Conservation (phyloP, 37 sponge, comb jelly and placozoan species). For the Ephydatia muelleri region DNA sequence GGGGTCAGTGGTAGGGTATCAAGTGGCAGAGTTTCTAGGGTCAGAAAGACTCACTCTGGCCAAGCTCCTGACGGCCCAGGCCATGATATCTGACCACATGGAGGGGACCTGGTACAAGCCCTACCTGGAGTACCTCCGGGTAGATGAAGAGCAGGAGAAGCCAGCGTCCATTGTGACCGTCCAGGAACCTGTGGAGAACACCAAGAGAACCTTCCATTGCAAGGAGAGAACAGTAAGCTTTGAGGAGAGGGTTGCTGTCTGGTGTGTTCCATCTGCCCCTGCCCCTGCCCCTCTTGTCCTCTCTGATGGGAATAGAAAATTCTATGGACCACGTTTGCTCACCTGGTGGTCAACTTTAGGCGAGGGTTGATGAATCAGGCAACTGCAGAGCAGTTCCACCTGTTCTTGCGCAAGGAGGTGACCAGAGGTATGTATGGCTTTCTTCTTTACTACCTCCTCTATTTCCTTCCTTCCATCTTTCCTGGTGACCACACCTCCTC, state of each 20-base stretch:
- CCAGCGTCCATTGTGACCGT: background rate
- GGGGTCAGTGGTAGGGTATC: background rate
- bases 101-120: constrained; percentile 52
- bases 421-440: constrained; percentile 28
- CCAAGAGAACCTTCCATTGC: constrained; percentile 10
- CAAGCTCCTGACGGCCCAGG: constrained; percentile 59
- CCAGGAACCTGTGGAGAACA: background rate
- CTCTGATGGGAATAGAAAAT: constrained; percentile 32
- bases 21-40: background rate
- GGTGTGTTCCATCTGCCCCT: background rate
- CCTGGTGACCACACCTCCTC: background rate
- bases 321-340: constrained; percentile 56
- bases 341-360: constrained; percentile 58
- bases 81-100: constrained; percentile 17
- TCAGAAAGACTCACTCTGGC: background rate
- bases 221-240: constrained; percentile 28
- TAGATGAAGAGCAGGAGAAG: constrained; percentile 11
- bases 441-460: background rate
- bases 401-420: constrained; percentile 43
- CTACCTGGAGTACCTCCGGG: constrained; percentile 26
- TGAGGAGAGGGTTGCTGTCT: too few species aligned
- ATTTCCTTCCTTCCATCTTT: background rate
- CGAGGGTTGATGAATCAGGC: constrained; percentile 44
- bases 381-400: constrained; percentile 37
- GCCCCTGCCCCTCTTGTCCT: background rate